Evolutionary conservation across 2,797 vertebrate species (phyloP).

Genomic region (Eospalax fontanierii): DNA sequence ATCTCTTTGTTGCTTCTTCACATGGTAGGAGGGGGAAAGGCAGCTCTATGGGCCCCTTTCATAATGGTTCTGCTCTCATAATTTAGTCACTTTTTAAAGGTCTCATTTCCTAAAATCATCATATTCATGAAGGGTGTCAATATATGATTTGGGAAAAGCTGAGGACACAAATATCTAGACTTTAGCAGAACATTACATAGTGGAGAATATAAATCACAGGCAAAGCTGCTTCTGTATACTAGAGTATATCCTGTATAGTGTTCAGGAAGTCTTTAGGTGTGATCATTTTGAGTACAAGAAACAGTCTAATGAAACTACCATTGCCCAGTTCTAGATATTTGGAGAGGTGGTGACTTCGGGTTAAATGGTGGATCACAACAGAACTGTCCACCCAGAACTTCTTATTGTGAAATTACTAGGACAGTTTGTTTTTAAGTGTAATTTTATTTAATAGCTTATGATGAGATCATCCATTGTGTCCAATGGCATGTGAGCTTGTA

Average conservation of each 20-base stretch:
- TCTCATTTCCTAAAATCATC: background rate
- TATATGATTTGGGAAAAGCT: background rate
- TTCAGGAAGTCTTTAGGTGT: rapidly evolving
- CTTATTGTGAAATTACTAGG: background rate
- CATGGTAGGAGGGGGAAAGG: too few relatives aligned
- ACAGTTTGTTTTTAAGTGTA: background rate
- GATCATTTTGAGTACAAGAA: background rate
- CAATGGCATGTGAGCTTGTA: background rate
- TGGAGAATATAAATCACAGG: background rate
- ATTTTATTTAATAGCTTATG: background rate
- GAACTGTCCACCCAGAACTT: background rate
- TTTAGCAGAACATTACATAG: background rate
- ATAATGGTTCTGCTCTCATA: background rate
- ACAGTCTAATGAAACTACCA: background rate
- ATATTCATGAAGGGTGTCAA: background rate
- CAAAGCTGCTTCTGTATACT: background rate
- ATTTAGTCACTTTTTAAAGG: background rate
- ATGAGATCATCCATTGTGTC: background rate
- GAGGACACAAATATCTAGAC: background rate
- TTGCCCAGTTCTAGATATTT: background rate
- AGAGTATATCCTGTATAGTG: rapidly evolving
- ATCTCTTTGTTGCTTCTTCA: background rate
- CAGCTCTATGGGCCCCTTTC: background rate
- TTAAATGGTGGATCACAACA: background rate
- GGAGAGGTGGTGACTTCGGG: background rate